Base-by-base conservation (phyloP, 1,140 invertebrate species). In the Zaprionus vittiger region DNA sequence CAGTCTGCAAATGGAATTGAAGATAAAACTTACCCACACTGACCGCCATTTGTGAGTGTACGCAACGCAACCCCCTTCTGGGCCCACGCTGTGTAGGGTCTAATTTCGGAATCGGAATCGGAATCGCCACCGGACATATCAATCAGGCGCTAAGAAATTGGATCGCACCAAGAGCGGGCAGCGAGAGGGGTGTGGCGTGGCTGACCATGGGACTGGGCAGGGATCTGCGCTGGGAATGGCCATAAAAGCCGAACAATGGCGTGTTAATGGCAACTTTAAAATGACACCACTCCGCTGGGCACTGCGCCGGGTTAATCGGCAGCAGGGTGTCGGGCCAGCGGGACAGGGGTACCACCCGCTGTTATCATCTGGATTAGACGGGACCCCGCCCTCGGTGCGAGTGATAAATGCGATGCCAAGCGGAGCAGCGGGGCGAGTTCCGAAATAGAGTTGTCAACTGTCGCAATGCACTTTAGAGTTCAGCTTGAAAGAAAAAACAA, bases 201-300 rank as follows among this genome's bases (percentile, higher is more conserved):
- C 49, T 65, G 20, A 6, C 4, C 24, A 44, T 63, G 63, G 26
- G 14, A 22, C 15, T 12, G 22, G 54, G 3, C 12, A 28, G 54
- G 54, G 54, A 28, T n/a, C 2, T 26, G 26, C 14, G 22, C 63
- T 76, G 76, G 72, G 54, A 69, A 37, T 55, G 67, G 69, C 72
- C 76, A 80, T 83, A 81, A 79, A 73, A 69, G 61, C 73, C 69
- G 76, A 79, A 91, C 87, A 91, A 91, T 91, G 66, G 86, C 82
- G 87, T 91, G 87, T 85, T 91, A 91, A 91, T 91, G 87, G 83
- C 82, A 81, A 86, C 83, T 91, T 91, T 83, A 91, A 87, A 91
- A 73, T 91, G 87, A 91, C 82, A 90, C 82, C 80, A 75, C 65
- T 61, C 68, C 47, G 56, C 77, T 24, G 38, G 64, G 22, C 17